Percentiles rank a stretch among this genome's conserved stretches.
phyloP scores from a whole-genome alignment of 2,113 vertebrate genomes.

The Anoplopoma fimbria region DNA sequence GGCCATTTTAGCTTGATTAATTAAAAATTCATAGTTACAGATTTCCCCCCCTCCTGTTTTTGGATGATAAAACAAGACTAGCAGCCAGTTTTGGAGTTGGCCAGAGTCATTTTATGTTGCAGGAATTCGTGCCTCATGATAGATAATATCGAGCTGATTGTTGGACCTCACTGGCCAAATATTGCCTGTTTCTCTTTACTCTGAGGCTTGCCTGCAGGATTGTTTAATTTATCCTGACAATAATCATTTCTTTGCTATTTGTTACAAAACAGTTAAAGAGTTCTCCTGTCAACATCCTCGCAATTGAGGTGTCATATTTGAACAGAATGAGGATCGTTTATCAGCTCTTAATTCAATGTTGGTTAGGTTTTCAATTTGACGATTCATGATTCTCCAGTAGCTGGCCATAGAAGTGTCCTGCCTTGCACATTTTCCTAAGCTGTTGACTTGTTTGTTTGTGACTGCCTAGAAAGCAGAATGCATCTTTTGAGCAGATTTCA shows the following conservation, averaged over 20 bases:
- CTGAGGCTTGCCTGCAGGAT: constrained; percentile 28
- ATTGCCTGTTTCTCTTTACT: constrained; percentile 30
- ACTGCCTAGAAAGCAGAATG: constrained; percentile 34
- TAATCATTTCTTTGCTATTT: constrained; percentile 28
- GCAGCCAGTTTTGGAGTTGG: constrained; percentile 12
- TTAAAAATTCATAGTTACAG: constrained; percentile 19
- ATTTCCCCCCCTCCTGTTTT: constrained; percentile 12
- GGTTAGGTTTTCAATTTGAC: constrained; percentile 17
- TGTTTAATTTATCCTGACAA: constrained; percentile 32
- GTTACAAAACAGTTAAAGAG: background rate
- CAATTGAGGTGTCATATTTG: background rate
- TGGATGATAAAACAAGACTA: constrained; percentile 11
- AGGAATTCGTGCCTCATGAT: constrained; percentile 38
- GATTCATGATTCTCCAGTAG: background rate
- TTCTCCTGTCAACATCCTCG: background rate
- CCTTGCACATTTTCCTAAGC: constrained; percentile 33
- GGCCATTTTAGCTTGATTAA: background rate
- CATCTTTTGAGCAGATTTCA: constrained; percentile 42
- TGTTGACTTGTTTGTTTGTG: constrained; percentile 27
- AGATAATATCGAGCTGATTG: background rate
- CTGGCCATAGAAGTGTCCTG: constrained; percentile 12
- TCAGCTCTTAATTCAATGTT: constrained; percentile 3
- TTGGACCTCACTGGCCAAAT: constrained; percentile 14
- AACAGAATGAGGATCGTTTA: background rate
- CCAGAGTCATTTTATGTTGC: constrained; percentile 30